These are phyloP conservation scores for Lucilia cuprina DNA, from an alignment of 1,140 invertebrate genomes.

Conservation along the genomic window DNA sequence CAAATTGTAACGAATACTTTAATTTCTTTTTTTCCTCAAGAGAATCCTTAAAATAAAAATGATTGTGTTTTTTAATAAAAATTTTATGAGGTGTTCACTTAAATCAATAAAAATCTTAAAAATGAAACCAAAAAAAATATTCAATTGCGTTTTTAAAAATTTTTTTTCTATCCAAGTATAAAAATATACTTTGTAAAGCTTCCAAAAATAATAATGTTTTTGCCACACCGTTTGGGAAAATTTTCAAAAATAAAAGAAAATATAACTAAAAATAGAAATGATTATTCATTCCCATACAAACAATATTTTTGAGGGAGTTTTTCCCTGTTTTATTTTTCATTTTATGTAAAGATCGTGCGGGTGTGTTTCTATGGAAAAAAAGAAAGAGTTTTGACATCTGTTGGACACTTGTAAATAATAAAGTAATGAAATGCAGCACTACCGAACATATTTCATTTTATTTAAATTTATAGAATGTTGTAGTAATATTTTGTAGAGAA, in stretches of 20 bases:
- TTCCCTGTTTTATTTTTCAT: neutral
- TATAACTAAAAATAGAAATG: constrained; percentile 17
- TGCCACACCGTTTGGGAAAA: neutral
- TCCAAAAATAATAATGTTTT: neutral
- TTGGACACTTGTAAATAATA: constrained; percentile 26
- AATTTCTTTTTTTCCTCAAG: neutral
- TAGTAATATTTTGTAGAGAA: too few species aligned
- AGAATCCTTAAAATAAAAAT: neutral
- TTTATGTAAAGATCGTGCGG: neutral
- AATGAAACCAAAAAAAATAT: neutral
- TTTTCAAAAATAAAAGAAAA: neutral
- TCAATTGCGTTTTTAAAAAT: neutral
- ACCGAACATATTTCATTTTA: neutral
- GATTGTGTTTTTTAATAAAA: neutral
- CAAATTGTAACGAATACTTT: neutral
- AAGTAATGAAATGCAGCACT: neutral
- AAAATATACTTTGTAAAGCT: neutral
- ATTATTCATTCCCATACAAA: neutral
- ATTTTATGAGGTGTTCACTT: neutral
- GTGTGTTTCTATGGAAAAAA: neutral
- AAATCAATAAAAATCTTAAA: neutral
- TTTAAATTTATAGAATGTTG: neutral
- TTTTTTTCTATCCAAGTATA: neutral
- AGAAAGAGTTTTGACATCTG: constrained; percentile 12
- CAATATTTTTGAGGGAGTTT: neutral